Base-by-base conservation (phyloP, 2,797 vertebrate species). In the Gymnothorax javanicus region DNA sequence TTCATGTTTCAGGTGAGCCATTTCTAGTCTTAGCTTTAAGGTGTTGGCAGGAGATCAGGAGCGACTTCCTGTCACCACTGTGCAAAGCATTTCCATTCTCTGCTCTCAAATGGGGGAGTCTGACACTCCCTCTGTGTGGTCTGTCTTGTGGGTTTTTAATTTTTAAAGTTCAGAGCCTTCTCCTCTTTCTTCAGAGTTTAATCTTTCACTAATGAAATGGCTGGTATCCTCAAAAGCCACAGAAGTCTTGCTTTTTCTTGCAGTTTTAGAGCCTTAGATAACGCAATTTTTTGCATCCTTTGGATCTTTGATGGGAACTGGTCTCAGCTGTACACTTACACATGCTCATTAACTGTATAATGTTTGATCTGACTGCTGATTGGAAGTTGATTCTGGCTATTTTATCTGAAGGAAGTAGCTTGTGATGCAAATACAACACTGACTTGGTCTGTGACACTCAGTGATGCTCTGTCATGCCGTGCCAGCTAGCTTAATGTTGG, bases 31-130 rank as follows among this genome's bases (percentile, higher is more conserved):
- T 83, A 83, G 54, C 54, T 59, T 85, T 25, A 33, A 50, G 57
- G 82, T 57, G 67, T 56, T 84, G 67, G 67, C 86, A 75, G 82
- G 33, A 60, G 57, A 87, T 84, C 69, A 9, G 86, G 50, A 77
- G 69, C 15, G 11, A 23, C 60, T 79, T 25, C 79, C 60, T 58
- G 52, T 82, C 54, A 23, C 56, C 57, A 27, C 9, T 59, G 52
- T 57, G 82, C 27, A 56, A 62, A 75, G 69, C 27, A 60, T 15
- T 17, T 54, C 43, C 59, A 57, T 8, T 58, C 81, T 0, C 59
- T 60, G 60, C 43, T 4, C n/a, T 54, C n/a, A 8, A 27, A 3
- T 56, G 59, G n/a, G 12, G 13, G 58, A 12, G 59, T 15, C 15
- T 58, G 58, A 13, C 59, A 17, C 43, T 2, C 33, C 15, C 13